phyloP scores from a whole-genome alignment of 2,113 vertebrate species.

The Halcyon malimbica region DNA sequence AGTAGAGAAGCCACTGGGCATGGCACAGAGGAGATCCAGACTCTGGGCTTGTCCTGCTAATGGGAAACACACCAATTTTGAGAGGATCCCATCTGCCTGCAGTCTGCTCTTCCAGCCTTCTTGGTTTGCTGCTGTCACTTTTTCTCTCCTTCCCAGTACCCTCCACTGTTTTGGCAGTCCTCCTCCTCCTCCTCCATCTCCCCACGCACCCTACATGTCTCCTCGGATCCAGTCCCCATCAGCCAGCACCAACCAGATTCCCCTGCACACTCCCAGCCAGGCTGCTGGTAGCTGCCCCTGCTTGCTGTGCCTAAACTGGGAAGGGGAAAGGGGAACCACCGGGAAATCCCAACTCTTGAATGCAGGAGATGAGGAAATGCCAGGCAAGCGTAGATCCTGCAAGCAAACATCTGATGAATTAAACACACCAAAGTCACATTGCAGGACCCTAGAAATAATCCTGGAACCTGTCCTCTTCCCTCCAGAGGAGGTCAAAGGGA shows the following conservation, averaged over 20 bases:
- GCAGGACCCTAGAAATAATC: neutral
- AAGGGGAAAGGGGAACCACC: neutral
- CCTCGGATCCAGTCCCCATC: neutral
- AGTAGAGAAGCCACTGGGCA: neutral
- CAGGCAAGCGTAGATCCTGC: too few relatives aligned
- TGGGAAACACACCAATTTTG: neutral
- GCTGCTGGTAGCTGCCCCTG: neutral
- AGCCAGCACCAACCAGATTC: neutral
- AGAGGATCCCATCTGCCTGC: neutral
- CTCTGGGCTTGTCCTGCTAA: neutral
- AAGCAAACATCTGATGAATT: neutral
- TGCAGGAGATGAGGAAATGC: neutral
- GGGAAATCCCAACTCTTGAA: neutral
- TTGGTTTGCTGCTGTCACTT: neutral
- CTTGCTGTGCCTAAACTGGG: neutral
- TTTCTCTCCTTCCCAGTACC: neutral
- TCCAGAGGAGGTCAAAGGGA: neutral
- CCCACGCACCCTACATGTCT: accelerated
- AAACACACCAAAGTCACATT: neutral
- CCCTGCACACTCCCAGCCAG: neutral
- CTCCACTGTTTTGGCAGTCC: neutral
- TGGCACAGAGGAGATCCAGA: neutral
- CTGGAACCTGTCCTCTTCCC: neutral
- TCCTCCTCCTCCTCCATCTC: neutral
- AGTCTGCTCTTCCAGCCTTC: neutral